These are phyloP conservation scores for Drosophila parthenogenetica DNA, from an alignment of 2,888 invertebrate genomes.

Conservation along the genomic window DNA sequence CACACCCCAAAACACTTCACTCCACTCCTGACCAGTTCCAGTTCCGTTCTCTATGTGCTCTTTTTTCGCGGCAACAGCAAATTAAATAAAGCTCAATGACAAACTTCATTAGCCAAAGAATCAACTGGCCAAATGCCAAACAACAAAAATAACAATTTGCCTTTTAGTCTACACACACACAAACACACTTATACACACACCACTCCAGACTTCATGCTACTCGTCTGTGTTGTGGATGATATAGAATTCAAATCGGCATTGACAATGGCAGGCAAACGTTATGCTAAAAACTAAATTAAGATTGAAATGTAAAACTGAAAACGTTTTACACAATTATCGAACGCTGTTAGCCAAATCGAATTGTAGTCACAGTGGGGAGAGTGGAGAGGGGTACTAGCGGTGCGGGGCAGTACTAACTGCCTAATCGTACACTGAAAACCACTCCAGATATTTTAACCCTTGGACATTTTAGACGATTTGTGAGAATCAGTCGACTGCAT, in stretches of 20 bases:
- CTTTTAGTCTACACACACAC: conserved; percentile 46
- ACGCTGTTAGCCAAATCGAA: conserved; percentile 52
- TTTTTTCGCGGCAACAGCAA: conserved; percentile 59
- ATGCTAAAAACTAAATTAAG: conserved; percentile 84
- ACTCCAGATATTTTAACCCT: conserved; percentile 63
- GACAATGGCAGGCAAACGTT: conserved; percentile 68
- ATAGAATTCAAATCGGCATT: conserved; percentile 8
- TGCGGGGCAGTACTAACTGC: conserved; percentile 46
- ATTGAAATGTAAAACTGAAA: conserved; percentile 85
- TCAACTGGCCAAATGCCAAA: conserved; percentile 71
- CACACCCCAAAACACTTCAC: background rate
- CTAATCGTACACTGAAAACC: conserved; percentile 83
- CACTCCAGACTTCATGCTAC: background rate
- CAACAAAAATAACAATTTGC: conserved; percentile 75
- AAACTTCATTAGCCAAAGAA: conserved; percentile 81
- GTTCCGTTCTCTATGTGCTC: conserved; percentile 8
- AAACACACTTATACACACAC: background rate
- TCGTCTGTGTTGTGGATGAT: conserved; percentile 1
- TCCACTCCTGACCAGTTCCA: too few species aligned
- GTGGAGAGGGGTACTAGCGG: background rate
- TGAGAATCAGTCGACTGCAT: conserved; percentile 83
- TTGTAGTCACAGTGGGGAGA: background rate
- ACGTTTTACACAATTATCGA: conserved; percentile 83
- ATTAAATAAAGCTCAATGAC: conserved; percentile 80
- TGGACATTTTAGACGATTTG: conserved; percentile 60